Evolutionary conservation across 1,140 invertebrate species (phyloP).

Genomic region (Drosophila micromelanica): DNA sequence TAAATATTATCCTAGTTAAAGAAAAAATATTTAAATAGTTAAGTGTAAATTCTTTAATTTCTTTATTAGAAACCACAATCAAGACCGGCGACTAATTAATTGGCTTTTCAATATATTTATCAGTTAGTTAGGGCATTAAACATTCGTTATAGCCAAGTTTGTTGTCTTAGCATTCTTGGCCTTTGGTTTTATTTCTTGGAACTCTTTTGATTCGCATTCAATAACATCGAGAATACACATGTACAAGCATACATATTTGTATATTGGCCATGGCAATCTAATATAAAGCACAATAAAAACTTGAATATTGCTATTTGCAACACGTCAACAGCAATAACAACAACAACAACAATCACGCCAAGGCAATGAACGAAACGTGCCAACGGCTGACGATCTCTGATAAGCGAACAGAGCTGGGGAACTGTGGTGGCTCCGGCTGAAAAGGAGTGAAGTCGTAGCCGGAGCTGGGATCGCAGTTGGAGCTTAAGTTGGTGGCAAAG

Average conservation of each 20-base stretch:
- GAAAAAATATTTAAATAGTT: too few species aligned
- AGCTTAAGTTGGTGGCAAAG: constrained; percentile 46
- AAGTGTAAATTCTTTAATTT: neutral
- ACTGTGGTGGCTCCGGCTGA: constrained; percentile 16
- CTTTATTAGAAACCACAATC: neutral
- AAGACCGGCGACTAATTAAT: constrained; percentile 5
- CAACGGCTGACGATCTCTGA: constrained; percentile 76
- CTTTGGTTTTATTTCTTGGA: constrained; percentile 43
- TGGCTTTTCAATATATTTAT: neutral
- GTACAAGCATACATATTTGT: constrained; percentile 54
- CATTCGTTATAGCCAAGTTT: constrained; percentile 29
- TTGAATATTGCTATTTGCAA: constrained; percentile 79
- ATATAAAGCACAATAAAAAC: constrained; percentile 82
- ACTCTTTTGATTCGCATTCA: constrained; percentile 42
- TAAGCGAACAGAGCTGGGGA: constrained; percentile 46
- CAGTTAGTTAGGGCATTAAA: constrained; percentile 20
- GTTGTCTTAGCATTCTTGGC: constrained; percentile 23
- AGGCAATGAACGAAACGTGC: constrained; percentile 81
- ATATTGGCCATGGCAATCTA: constrained; percentile 80
- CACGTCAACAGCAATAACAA: constrained; percentile 65
- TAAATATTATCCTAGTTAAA: too few species aligned
- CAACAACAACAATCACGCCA: constrained; percentile 56
- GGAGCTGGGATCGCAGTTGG: neutral
- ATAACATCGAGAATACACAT: constrained; percentile 40
- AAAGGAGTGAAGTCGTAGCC: constrained; percentile 45